Percentiles rank a stretch among this genome's conserved stretches.
Evolutionary conservation across 2,888 invertebrate species (phyloP).

Genomic region (Hirtodrosophila trivittata): DNA sequence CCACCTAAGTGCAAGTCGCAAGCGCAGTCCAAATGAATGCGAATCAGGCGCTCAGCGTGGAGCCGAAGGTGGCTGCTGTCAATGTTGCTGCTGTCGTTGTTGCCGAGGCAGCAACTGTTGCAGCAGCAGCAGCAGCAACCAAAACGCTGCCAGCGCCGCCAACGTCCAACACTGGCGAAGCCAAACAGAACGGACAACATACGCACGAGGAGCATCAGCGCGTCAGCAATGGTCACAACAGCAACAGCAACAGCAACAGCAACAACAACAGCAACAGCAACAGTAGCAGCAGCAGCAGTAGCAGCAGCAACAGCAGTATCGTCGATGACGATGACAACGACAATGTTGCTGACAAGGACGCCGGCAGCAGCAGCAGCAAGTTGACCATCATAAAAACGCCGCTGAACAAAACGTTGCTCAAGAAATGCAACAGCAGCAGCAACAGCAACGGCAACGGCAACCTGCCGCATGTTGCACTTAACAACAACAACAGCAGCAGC

Average conservation of each 20-base stretch:
- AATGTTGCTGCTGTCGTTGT: slow-evolving; percentile 38
- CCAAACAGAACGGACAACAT: slow-evolving; percentile 56
- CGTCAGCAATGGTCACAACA: slow-evolving; percentile 44
- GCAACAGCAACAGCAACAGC: slow-evolving; percentile 40
- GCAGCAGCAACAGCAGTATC: slow-evolving; percentile 47
- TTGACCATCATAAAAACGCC: slow-evolving; percentile 77
- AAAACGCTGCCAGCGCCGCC: slow-evolving; percentile 24
- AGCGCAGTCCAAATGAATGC: slow-evolving; percentile 49
- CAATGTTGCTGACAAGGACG: slow-evolving; percentile 38
- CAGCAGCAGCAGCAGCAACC: slow-evolving; percentile 16
- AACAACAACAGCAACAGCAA: slow-evolving; percentile 35
- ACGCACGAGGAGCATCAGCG: slow-evolving; percentile 45
- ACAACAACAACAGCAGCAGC: slow-evolving; percentile 39
- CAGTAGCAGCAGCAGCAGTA: slow-evolving; percentile 46
- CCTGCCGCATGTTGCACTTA: slow-evolving; percentile 49
- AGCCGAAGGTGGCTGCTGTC: slow-evolving; percentile 56
- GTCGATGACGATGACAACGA: slow-evolving; percentile 25
- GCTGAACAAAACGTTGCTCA: slow-evolving; percentile 75
- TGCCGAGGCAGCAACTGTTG: slow-evolving; percentile 27
- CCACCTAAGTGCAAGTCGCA: slow-evolving; percentile 37
- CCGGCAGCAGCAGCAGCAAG: slow-evolving; percentile 42
- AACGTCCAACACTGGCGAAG: slow-evolving; percentile 11
- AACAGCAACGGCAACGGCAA: slow-evolving; percentile 59
- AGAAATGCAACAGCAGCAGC: slow-evolving; percentile 67
- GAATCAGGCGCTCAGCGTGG: slow-evolving; percentile 61